Conservation (phyloP, 2,113 vertebrate species). For the Panthera tigris region DNA sequence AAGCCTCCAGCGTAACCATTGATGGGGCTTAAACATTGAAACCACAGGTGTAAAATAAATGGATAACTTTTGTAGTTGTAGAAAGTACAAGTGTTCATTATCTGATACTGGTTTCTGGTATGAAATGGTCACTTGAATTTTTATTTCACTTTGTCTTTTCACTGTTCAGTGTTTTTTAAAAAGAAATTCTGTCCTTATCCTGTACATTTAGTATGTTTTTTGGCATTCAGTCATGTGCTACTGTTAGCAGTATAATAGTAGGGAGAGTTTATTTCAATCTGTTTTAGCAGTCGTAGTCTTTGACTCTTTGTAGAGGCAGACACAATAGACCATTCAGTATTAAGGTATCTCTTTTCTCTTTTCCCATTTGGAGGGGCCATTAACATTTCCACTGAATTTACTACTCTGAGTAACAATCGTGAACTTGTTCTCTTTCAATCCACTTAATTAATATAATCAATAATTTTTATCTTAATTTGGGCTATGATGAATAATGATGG, state of each 20-base stretch:
- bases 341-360: background rate
- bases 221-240: background rate
- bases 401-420: background rate
- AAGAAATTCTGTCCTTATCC: background rate
- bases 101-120: background rate
- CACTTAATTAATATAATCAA: background rate
- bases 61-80: background rate
- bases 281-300: background rate
- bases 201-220: background rate
- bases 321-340: background rate
- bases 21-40: background rate
- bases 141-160: background rate
- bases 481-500: background rate
- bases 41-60: background rate
- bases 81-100: background rate
- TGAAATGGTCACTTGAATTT: background rate
- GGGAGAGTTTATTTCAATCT: background rate
- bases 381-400: background rate
- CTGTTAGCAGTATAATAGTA: background rate
- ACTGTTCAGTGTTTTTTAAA: background rate
- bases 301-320: background rate
- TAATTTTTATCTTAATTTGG: constrained; percentile 2
- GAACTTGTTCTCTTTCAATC: background rate
- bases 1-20: background rate
- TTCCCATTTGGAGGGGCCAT: background rate